These are phyloP conservation scores for Tethea ocularis DNA, from an alignment of 2,888 invertebrate genomes.

Conservation along the genomic window DNA sequence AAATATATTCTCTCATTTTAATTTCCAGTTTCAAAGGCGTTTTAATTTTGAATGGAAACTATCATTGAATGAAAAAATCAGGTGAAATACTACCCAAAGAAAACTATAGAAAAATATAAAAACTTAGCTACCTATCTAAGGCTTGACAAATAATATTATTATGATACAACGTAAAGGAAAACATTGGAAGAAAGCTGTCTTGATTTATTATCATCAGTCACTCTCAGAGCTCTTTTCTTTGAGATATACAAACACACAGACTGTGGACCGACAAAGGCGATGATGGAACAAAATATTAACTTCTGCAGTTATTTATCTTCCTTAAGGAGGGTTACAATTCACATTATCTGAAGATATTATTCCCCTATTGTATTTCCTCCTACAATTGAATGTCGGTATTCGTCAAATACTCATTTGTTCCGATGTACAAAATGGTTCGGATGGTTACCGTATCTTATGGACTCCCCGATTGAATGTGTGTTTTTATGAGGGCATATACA, in stretches of 20 bases:
- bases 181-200: background rate
- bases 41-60: too few relatives aligned
- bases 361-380: constrained; percentile 4
- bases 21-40: too few relatives aligned
- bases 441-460: constrained; percentile 9
- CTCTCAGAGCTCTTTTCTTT: constrained; percentile 17
- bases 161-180: background rate
- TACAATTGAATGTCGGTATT: constrained; percentile 18
- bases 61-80: background rate
- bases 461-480: background rate
- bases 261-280: constrained; percentile 5
- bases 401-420: constrained; percentile 21
- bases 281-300: constrained; percentile 10
- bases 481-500: background rate
- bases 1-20: too few relatives aligned
- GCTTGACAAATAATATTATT: background rate
- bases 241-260: constrained; percentile 12
- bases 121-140: background rate
- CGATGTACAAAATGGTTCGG: constrained; percentile 11
- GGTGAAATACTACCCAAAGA: too few relatives aligned
- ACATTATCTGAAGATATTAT: background rate
- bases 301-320: constrained; percentile 23
- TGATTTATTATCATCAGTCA: constrained; percentile 18
- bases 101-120: too few relatives aligned
- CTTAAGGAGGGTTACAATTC: constrained; percentile 12